These are phyloP conservation scores for Salminus brasiliensis DNA, from an alignment of 2,113 vertebrate species.

Conservation along the genomic window DNA sequence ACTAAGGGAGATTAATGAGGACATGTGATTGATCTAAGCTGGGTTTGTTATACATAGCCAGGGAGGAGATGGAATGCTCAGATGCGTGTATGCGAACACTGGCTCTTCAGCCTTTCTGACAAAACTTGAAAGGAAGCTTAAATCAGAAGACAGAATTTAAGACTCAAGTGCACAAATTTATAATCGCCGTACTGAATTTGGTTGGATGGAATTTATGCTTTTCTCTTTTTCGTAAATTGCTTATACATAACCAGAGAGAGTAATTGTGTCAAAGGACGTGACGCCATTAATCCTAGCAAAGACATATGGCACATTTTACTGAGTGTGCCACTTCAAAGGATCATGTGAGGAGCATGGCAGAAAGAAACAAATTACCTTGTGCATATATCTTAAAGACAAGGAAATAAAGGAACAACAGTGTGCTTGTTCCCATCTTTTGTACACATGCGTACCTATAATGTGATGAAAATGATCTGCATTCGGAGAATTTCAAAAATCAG, in stretches of 20 bases:
- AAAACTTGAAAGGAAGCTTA: background rate
- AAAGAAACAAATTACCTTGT: background rate
- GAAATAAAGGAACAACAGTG: background rate
- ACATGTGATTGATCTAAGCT: conserved; percentile 54
- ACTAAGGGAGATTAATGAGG: conserved; percentile 47
- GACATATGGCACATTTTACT: background rate
- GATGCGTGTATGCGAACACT: background rate
- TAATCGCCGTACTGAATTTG: too few relatives aligned
- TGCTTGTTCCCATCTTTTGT: too few relatives aligned
- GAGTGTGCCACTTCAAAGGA: background rate
- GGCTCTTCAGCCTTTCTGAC: background rate
- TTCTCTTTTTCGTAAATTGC: too few relatives aligned
- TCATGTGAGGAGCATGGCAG: background rate
- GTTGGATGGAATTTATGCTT: too few relatives aligned
- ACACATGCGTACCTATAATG: background rate
- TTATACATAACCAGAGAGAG: background rate
- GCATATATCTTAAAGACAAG: background rate
- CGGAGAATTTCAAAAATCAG: too few relatives aligned
- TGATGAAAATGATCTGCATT: background rate
- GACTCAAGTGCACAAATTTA: too few relatives aligned
- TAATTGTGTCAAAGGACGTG: background rate
- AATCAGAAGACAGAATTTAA: background rate
- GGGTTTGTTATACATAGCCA: conserved; percentile 2
- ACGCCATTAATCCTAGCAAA: background rate
- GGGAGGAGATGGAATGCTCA: background rate